These are phyloP conservation scores for Ochropleura plecta DNA, from an alignment of 2,888 invertebrate genomes.

Conservation along the genomic window DNA sequence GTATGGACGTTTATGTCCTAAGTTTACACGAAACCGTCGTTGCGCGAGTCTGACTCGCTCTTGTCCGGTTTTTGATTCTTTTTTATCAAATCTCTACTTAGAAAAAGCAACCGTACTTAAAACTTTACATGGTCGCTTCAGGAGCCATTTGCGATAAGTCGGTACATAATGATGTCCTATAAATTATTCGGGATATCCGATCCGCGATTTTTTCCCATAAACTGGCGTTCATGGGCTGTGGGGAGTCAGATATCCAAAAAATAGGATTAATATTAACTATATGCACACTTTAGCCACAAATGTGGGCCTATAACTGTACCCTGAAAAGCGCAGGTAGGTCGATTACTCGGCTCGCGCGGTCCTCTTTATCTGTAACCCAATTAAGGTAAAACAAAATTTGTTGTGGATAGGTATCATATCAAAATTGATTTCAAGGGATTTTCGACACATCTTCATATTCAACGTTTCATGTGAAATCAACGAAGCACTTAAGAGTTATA, in stretches of 20 bases:
- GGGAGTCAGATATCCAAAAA: background rate
- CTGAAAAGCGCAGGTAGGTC: background rate
- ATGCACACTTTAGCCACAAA: background rate
- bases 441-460: slow-evolving; percentile 18
- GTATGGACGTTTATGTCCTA: too few species aligned
- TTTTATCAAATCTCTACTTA: background rate
- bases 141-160: background rate
- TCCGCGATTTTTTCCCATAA: background rate
- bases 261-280: background rate
- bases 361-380: background rate
- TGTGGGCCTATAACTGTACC: background rate
- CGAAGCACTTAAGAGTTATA: background rate
- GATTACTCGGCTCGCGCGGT: too few species aligned
- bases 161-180: slow-evolving; percentile 1
- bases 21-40: too few species aligned
- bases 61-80: too few species aligned
- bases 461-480: slow-evolving; percentile 12
- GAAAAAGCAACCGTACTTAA: background rate
- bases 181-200: slow-evolving; percentile 5
- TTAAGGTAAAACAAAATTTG: background rate
- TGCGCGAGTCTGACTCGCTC: too few species aligned
- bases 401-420: slow-evolving; percentile 1
- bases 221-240: background rate
- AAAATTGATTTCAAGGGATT: slow-evolving; percentile 13
- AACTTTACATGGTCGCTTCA: background rate